Percentiles rank a stretch among this genome's conserved stretches.
phyloP scores from a whole-genome alignment of 2,888 invertebrate genomes.

The Lithophane socia region DNA sequence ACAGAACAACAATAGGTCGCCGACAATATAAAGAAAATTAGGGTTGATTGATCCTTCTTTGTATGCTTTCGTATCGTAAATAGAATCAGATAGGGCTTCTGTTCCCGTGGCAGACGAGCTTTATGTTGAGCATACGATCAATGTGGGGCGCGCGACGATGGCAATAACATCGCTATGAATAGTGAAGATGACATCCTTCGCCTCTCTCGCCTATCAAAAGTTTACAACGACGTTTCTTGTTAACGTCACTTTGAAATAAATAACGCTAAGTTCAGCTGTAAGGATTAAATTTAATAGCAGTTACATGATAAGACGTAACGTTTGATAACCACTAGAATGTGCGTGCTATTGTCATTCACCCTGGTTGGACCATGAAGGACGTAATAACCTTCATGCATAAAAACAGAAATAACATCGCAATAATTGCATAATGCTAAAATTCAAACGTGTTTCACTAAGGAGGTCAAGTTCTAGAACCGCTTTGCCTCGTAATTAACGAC shows the following conservation, averaged over 20 bases:
- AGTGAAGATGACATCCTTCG: constrained; percentile 64
- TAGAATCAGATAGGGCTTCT: constrained; percentile 71
- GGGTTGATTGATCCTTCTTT: constrained; percentile 28
- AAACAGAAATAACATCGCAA: constrained; percentile 74
- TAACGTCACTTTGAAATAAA: constrained; percentile 41
- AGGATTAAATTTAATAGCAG: not conserved
- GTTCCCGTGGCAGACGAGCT: constrained; percentile 68
- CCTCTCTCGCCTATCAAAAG: constrained; percentile 34
- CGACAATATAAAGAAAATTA: constrained; percentile 24
- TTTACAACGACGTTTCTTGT: constrained; percentile 35
- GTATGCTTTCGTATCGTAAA: constrained; percentile 62
- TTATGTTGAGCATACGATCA: constrained; percentile 72
- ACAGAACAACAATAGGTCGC: constrained; percentile 11
- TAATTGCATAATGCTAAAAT: constrained; percentile 81
- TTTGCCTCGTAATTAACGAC: constrained; percentile 73
- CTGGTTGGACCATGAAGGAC: constrained; percentile 75
- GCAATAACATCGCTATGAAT: constrained; percentile 73
- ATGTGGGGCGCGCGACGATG: constrained; percentile 65
- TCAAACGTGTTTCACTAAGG: constrained; percentile 81
- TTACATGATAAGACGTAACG: constrained; percentile 14
- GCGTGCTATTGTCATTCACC: constrained; percentile 64
- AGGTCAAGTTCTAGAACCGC: constrained; percentile 85
- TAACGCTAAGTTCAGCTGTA: not conserved
- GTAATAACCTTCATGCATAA: constrained; percentile 72
- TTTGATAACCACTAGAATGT: constrained; percentile 14